Evolutionary conservation across 2,797 vertebrate species (phyloP).

Genomic region (Leontopithecus rosalia): DNA sequence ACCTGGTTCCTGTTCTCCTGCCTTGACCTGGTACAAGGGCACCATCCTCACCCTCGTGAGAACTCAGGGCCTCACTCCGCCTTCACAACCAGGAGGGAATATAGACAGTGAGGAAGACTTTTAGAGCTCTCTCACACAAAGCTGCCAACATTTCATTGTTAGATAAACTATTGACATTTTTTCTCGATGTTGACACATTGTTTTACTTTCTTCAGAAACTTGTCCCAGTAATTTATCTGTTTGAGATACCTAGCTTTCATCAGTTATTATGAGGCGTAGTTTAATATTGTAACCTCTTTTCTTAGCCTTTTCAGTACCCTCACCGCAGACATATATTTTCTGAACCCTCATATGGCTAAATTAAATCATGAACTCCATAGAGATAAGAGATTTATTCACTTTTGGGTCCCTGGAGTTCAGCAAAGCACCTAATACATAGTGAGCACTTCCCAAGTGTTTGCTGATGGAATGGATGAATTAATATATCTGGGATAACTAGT

Average conservation of each 20-base stretch:
- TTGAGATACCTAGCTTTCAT: background rate
- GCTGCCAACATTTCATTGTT: background rate
- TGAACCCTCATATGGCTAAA: background rate
- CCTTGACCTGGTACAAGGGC: too few species aligned
- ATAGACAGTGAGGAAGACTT: accelerated
- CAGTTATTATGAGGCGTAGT: background rate
- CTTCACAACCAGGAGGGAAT: background rate
- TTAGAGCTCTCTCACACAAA: background rate
- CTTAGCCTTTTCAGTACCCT: background rate
- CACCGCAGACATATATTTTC: background rate
- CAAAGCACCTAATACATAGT: background rate
- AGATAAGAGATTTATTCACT: background rate
- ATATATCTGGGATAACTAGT: too few species aligned
- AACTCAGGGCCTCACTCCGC: too few species aligned
- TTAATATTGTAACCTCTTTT: background rate
- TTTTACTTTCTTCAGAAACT: background rate
- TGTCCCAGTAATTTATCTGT: background rate
- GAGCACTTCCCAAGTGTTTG: background rate
- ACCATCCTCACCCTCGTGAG: background rate
- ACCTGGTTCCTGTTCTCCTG: background rate
- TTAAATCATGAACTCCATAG: background rate
- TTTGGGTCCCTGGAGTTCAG: background rate
- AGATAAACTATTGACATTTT: background rate
- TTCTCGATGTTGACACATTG: background rate
- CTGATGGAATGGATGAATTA: background rate